Evolutionary conservation across 2,888 invertebrate species (phyloP).

Genomic region (Lasioglossum leucozonium): DNA sequence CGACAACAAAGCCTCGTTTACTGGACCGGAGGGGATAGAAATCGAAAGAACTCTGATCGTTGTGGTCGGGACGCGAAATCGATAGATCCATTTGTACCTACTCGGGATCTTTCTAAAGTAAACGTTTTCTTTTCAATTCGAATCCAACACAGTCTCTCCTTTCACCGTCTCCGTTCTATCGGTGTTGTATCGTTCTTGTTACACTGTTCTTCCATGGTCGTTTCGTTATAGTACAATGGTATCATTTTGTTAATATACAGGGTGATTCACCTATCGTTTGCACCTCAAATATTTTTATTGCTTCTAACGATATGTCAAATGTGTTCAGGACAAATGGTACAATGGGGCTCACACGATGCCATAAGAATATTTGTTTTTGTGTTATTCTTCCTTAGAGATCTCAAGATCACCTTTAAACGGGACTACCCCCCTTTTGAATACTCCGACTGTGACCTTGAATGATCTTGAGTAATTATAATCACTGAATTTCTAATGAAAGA

Average conservation of each 20-base stretch:
- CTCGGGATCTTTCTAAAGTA: not conserved
- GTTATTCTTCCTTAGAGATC: too few relatives aligned
- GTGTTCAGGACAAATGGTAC: too few relatives aligned
- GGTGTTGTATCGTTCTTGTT: not conserved
- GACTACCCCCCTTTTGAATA: too few relatives aligned
- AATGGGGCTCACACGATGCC: too few relatives aligned
- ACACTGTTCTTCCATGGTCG: not conserved
- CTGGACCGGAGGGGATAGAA: not conserved
- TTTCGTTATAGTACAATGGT: not conserved
- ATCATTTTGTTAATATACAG: not conserved
- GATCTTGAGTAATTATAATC: too few relatives aligned
- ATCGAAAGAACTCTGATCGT: not conserved
- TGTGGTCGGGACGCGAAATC: constrained; percentile 1
- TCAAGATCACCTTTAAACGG: too few relatives aligned
- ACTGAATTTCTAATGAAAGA: too few relatives aligned
- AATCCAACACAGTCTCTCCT: not conserved
- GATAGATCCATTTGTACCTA: constrained; percentile 1
- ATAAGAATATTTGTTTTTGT: too few relatives aligned
- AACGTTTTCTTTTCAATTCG: not conserved
- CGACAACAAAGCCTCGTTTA: not conserved
- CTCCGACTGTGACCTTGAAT: too few relatives aligned
- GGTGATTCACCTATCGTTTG: too few relatives aligned
- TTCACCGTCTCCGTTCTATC: not conserved
- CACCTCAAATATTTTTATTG: too few relatives aligned
- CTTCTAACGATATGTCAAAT: too few relatives aligned